Percentiles rank a stretch among this genome's conserved stretches.
Conservation (phyloP, 2,113 vertebrate species). For the Corvus hawaiiensis region DNA sequence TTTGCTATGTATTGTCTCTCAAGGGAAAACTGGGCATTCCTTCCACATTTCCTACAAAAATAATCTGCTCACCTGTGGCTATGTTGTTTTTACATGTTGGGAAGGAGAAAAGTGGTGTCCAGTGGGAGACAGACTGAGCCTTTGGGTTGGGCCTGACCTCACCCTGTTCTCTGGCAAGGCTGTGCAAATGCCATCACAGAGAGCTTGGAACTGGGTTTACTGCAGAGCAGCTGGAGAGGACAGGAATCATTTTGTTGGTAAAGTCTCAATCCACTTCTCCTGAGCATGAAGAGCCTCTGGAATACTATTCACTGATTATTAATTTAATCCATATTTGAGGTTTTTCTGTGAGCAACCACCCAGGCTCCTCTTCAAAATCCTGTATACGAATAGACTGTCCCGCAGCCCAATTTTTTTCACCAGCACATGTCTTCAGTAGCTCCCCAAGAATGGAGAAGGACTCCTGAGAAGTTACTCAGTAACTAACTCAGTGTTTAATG, state of each 20-base stretch:
- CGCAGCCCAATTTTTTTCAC: not conserved
- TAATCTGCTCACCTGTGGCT: not conserved
- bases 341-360: not conserved
- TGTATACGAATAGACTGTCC: accelerated
- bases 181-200: accelerated
- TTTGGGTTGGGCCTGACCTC: not conserved
- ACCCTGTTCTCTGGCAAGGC: not conserved
- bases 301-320: not conserved
- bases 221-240: not conserved
- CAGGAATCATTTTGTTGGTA: accelerated
- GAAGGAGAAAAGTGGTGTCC: not conserved
- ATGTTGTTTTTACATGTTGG: accelerated
- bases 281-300: not conserved
- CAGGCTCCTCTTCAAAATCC: not conserved
- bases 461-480: constrained; percentile 15
- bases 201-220: not conserved
- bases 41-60: not conserved
- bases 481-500: not conserved
- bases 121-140: not conserved
- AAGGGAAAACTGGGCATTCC: not conserved
- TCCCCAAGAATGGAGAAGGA: not conserved
- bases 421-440: not conserved
- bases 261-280: not conserved
- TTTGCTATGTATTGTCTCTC: not conserved
- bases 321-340: not conserved